Evolutionary conservation across 92 coral and sea anemone genomes (phyloP).

Genomic region (Epizoanthus illoricatus): DNA sequence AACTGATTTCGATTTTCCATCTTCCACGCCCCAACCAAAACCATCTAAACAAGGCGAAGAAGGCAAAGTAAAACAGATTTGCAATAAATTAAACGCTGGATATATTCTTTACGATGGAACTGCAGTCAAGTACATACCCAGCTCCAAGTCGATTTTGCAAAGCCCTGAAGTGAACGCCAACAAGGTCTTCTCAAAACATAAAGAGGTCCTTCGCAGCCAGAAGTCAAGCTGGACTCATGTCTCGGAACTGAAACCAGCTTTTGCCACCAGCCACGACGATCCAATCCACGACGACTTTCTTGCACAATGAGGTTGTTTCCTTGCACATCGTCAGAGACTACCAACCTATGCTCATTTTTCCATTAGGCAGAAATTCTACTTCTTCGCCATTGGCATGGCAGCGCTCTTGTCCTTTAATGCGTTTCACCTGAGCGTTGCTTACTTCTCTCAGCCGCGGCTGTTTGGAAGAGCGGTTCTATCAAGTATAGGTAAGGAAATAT

Average conservation of each 20-base stretch:
- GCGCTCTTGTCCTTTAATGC: conserved; percentile 62
- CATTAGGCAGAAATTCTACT: conserved; percentile 63
- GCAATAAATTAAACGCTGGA: conserved; percentile 65
- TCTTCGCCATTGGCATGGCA: conserved; percentile 68
- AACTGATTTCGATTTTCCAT: conserved; percentile 40
- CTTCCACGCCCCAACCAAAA: conserved; percentile 40
- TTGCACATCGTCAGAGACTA: conserved; percentile 59
- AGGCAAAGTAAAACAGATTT: not conserved
- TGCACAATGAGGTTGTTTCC: conserved; percentile 51
- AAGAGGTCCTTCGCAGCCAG: conserved; percentile 8
- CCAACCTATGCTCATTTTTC: conserved; percentile 80
- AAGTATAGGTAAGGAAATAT: conserved; percentile 58
- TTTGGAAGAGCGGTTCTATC: conserved; percentile 66
- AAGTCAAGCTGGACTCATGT: conserved; percentile 1
- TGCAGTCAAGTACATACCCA: conserved; percentile 62
- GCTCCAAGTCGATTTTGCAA: conserved; percentile 18
- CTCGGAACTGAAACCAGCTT: conserved; percentile 46
- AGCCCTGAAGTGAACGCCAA: conserved; percentile 4
- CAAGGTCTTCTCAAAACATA: not conserved
- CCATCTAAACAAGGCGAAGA: not conserved
- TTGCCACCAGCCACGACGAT: conserved; percentile 57
- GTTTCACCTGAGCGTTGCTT: conserved; percentile 65
- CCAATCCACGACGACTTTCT: conserved; percentile 49
- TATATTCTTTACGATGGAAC: conserved; percentile 78
- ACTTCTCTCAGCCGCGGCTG: conserved; percentile 46